phyloP scores from a whole-genome alignment of 2,888 invertebrate genomes.

The Hyposoter dolosus region DNA sequence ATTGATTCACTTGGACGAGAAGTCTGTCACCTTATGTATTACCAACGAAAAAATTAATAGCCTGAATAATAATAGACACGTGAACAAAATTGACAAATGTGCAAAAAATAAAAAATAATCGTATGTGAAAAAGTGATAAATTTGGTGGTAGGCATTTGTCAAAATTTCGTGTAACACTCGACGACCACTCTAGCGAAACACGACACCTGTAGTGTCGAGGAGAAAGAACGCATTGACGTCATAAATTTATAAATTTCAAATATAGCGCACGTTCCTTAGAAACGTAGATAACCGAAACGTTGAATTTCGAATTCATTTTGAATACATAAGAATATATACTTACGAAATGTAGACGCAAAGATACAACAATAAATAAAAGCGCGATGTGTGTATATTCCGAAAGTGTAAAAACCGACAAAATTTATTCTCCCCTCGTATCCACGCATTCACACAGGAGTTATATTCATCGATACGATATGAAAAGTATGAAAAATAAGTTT shows the following conservation, averaged over 20 bases:
- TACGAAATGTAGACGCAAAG: not conserved
- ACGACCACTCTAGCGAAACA: not conserved
- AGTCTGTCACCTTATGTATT: not conserved
- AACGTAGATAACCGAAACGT: not conserved
- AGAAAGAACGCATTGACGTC: not conserved
- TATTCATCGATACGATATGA: not conserved
- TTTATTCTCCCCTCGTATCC: not conserved
- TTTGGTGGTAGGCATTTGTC: not conserved
- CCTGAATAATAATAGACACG: not conserved
- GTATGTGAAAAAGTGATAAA: not conserved
- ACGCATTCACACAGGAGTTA: not conserved
- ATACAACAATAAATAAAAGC: not conserved
- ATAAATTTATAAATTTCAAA: conserved; percentile 7
- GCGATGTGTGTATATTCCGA: not conserved
- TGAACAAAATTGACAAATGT: not conserved
- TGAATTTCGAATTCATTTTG: not conserved
- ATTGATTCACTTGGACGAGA: not conserved
- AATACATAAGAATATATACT: not conserved
- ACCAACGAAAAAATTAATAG: not conserved
- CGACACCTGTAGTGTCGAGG: not conserved
- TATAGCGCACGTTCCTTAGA: not conserved
- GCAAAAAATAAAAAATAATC: not conserved
- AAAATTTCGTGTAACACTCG: not conserved
- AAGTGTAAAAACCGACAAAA: not conserved
- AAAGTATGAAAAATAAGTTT: not conserved